Percentiles rank a stretch among this genome's conserved stretches.
Conservation (phyloP, 1,140 invertebrate genomes). For the Drosophila subpulchrella region DNA sequence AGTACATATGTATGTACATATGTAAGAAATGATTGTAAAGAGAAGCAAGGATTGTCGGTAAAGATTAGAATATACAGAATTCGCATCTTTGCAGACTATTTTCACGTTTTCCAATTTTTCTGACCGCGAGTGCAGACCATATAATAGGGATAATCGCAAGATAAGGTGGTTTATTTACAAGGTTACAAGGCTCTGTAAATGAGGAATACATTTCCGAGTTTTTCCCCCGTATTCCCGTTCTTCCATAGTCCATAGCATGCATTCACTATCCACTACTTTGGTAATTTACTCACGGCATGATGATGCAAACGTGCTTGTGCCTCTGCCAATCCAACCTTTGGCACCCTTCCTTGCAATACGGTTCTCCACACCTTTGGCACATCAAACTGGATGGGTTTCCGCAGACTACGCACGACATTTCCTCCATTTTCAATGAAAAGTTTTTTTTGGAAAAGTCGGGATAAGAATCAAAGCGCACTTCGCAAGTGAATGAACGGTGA, state of each 20-base stretch:
- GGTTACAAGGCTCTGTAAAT: no score
- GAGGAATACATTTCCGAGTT: no score
- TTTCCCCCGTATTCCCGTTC: neutral
- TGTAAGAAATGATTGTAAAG: no score
- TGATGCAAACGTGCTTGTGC: constrained; percentile 53
- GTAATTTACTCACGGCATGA: constrained; percentile 63
- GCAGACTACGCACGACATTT: constrained; percentile 29
- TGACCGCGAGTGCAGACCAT: no score
- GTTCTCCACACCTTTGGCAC: constrained; percentile 64
- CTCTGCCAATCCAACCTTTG: constrained; percentile 56
- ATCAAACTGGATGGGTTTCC: constrained; percentile 17
- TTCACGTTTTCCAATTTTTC: no score
- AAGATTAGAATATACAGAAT: no score
- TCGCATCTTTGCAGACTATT: no score
- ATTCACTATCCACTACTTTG: neutral
- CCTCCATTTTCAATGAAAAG: neutral
- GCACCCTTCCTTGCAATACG: constrained; percentile 46
- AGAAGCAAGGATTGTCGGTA: no score
- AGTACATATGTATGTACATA: no score
- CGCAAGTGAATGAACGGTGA: neutral
- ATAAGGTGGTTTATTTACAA: no score
- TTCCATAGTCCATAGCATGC: neutral
- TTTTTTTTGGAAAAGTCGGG: neutral
- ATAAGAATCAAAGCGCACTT: no score
- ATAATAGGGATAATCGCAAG: no score